Base-by-base conservation (phyloP, 2,888 invertebrate species). In the Drosophila subsilvestris region DNA sequence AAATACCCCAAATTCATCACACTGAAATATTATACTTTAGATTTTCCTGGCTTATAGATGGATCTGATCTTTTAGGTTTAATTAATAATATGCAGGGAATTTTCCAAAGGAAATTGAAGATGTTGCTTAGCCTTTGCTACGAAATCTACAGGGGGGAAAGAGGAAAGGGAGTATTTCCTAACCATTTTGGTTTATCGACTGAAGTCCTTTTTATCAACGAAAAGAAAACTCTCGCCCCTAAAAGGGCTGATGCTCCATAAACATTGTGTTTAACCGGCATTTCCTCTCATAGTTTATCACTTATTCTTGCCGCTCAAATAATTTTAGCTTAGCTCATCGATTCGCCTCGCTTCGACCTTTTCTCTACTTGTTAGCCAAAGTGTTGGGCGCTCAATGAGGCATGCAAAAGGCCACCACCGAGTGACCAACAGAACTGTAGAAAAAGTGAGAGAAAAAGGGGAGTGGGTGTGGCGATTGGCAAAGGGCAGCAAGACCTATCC, bases 261-360 rank as follows among this genome's bases (percentile, higher is more conserved):
- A 68, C 65, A 66, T 67, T 66, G 65, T 66, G 65, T 48, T 68
- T 68, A 55, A 49, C 29, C 29, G 71, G 61, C 72, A 55, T 69
- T 69, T 71, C 44, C 61, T 69, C 54, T 61, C 60, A 63, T 71
- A 71, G 70, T 71, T 66, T 71, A 73, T 71, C 74, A 71, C 70
- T 73, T 71, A 71, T 51, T 71, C 65, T 53, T 55, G 65, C 43
- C 65, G 55, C 54, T 68, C 65, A 68, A 68, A 48, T 55, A 66
- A 68, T 66, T 66, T 66, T 49, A 68, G 74, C 70, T 71, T 71
- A 71, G 70, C 56, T 71, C 56, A 73, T 63, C 70, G 56, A 42
- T 72, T 71, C 72, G 14, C 6, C 0, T 37, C 37, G 37, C 18
- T 18, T 48, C 48, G 51, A 53, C 54, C 63, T 63, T 63, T 63